Percentiles rank a stretch among this genome's conserved stretches.
These are phyloP conservation scores for Melanerpes formicivorus DNA, from an alignment of 2,113 vertebrate species.

Conservation along the genomic window DNA sequence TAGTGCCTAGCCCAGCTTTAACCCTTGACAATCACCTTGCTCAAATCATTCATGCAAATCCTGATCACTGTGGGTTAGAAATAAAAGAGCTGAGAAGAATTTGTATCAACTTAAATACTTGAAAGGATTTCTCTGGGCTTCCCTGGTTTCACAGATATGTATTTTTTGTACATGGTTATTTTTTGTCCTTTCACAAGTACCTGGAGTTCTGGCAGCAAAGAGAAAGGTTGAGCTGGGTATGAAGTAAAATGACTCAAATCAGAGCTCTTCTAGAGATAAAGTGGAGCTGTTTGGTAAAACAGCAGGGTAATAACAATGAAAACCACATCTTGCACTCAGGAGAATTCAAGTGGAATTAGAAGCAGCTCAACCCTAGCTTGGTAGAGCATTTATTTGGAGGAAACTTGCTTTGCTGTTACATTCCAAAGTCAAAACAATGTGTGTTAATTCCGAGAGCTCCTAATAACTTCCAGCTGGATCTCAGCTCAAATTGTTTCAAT, in stretches of 20 bases:
- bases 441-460: constrained; percentile 27
- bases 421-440: constrained; percentile 58
- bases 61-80: not conserved
- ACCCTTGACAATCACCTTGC: not conserved
- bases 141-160: not conserved
- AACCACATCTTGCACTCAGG: constrained; percentile 23
- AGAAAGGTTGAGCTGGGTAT: not conserved
- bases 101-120: not conserved
- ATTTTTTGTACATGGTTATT: not conserved
- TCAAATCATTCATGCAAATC: not conserved
- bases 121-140: not conserved
- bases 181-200: not conserved
- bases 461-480: constrained; percentile 68
- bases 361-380: constrained; percentile 47
- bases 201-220: not conserved
- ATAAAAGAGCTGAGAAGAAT: not conserved
- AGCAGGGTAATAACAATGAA: constrained; percentile 47
- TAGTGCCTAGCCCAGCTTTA: too few species aligned
- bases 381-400: constrained; percentile 40
- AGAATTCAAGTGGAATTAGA: constrained; percentile 61
- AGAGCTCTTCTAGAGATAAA: constrained; percentile 19
- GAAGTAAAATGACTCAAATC: constrained; percentile 5
- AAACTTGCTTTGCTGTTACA: constrained; percentile 69
- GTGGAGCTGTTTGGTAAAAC: constrained; percentile 47
- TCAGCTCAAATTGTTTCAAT: constrained; percentile 49